Base-by-base conservation (phyloP, 1,140 invertebrate genomes). In the Sarcophaga peregrina region DNA sequence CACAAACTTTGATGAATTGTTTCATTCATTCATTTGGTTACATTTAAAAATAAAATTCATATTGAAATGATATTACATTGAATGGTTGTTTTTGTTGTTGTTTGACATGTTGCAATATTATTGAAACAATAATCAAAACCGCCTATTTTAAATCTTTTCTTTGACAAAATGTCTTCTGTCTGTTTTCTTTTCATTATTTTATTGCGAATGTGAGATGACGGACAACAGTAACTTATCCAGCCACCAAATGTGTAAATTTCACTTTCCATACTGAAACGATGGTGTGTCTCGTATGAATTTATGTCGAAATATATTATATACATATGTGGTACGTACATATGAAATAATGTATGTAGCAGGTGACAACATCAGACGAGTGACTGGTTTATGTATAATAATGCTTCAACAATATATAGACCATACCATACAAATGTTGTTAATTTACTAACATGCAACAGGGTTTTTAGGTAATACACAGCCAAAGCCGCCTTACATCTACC, bases 1-100 rank as follows among this genome's bases (percentile, higher is more conserved):
- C 13, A 58, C 10, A 58, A n/a, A 58, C 54, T 58, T 58, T 58
- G 54, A 58, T 58, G 54, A n/a, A 58, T 58, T 58, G 54, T n/a
- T n/a, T n/a, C n/a, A 58, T 58, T 58, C 54, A 58, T 37, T 37
- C 25, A 37, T 37, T 37, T 37, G 25, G 25, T 37, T 37, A 37
- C 25, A 37, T 37, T 37, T 37, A 37, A 37, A 37, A 37, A 37
- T 15, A 58, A 58, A 58, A 58, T 0, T 58, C 4, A 58, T 58
- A 58, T n/a, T 58, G 54, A n/a, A n/a, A 58, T 15, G 13, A n/a
- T 58, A 58, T 58, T 7, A 58, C 13, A 13, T 0, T n/a, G 13
- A 58, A 4, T 37, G 25, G 25, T 37, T 58, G 54, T 15, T n/a
- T n/a, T n/a, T 58, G 54, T 58, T 58, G 54, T 58, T 58, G 54